Evolutionary conservation across 2,888 invertebrate species (phyloP).

Genomic region (Amphipoea lucens): DNA sequence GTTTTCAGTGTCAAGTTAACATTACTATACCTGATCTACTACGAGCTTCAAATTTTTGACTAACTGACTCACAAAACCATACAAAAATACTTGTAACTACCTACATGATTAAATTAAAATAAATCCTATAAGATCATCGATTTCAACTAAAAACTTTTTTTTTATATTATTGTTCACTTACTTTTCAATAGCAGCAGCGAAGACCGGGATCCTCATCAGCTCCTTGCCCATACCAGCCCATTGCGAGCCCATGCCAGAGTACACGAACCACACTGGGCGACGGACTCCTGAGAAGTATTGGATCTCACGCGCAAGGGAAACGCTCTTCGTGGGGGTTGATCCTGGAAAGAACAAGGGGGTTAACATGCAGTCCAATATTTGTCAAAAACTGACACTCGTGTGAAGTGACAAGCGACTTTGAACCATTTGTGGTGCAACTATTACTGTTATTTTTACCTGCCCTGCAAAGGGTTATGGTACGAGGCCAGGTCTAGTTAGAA

Average conservation of each 20-base stretch:
- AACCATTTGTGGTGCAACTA: not conserved
- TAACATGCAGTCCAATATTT: not conserved
- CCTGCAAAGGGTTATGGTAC: not conserved
- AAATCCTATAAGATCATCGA: not conserved
- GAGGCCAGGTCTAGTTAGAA: no score
- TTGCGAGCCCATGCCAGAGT: constrained; percentile 97
- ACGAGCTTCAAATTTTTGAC: not conserved
- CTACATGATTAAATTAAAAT: not conserved
- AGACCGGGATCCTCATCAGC: constrained; percentile 93
- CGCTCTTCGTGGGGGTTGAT: constrained; percentile 81
- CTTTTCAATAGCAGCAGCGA: constrained; percentile 93
- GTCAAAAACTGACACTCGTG: not conserved
- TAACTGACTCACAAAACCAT: not conserved
- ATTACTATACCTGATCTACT: not conserved
- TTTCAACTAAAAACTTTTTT: not conserved
- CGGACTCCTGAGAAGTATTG: constrained; percentile 91
- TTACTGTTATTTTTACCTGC: not conserved
- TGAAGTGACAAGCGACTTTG: not conserved
- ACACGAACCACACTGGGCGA: constrained; percentile 96
- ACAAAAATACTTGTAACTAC: not conserved
- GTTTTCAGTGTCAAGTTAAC: no score
- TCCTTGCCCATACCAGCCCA: constrained; percentile 96
- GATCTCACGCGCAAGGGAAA: constrained; percentile 86
- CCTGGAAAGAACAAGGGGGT: constrained; percentile 76
- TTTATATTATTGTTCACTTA: constrained; percentile 69